A percentile compares a stretch with the other conserved stretches of the same genome.
Evolutionary conservation across 2,888 invertebrate species (phyloP).

Genomic region (Dendrolimus houi): DNA sequence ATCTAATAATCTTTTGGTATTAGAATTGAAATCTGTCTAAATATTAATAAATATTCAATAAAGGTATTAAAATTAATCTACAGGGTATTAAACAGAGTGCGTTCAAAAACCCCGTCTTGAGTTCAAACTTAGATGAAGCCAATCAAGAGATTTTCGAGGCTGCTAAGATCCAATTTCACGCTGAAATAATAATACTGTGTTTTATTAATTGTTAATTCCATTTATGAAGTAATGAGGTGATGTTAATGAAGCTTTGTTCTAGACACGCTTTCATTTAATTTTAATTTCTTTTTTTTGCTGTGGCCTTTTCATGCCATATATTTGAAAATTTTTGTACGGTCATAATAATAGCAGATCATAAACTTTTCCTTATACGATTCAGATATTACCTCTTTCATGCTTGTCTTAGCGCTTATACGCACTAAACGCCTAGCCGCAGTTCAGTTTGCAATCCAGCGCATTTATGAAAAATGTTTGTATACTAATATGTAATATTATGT

Average conservation of each 20-base stretch:
- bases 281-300: no score
- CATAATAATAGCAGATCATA: no score
- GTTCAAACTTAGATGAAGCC: constrained; percentile 26
- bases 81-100: neutral
- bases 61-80: constrained; percentile 10
- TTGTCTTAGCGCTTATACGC: no score
- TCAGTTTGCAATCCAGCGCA: no score
- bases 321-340: no score
- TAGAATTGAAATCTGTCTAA: no score
- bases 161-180: constrained; percentile 46
- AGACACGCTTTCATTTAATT: neutral
- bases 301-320: no score
- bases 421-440: no score
- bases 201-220: constrained; percentile 52
- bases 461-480: no score
- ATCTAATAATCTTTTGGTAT: neutral
- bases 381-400: no score
- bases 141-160: constrained; percentile 33
- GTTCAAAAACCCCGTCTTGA: constrained; percentile 7
- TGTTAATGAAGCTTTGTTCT: neutral
- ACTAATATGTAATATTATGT: no score
- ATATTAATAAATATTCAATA: constrained; percentile 6
- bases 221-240: constrained; percentile 14
- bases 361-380: no score
- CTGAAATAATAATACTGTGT: constrained; percentile 14